Evolutionary conservation across 2,113 vertebrate genomes (phyloP), one percentile per base, ranked within the genome.

Genomic region (Leuciscus idus): DNA sequence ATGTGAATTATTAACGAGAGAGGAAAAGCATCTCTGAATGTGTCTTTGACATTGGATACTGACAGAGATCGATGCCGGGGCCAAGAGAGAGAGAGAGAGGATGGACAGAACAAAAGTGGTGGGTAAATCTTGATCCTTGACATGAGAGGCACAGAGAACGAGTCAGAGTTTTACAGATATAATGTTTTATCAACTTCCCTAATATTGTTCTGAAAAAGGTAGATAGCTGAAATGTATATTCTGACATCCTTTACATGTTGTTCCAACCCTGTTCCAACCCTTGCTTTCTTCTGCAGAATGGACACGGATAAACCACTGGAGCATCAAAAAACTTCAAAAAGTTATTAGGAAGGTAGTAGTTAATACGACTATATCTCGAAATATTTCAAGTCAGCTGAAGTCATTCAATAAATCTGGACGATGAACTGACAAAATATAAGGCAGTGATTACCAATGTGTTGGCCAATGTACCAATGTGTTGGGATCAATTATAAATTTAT

Each of bases 11-110:
- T 95, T 95, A 94, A 95, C 92, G 93, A 92, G 82, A 80, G 91
- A 91, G 90, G 92, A 94, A 93, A 92, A 94, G 94, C 93, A 93
- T 93, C 93, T 90, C 91, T 93, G 94, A 94, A 94, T 89, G 93
- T 94, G 92, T 94, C 92, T 95, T 94, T 94, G 95, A 95, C 94
- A 95, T 95, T 93, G 92, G 92, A 95, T 95, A 93, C 92, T 91
- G 93, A 91, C 91, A 93, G 92, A 94, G 92, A 95, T 95, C 94
- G 93, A 95, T 95, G 92, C 88, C 90, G 88, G 84, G 85, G 84
- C 88, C 64, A 64, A 46, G 75, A 73, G 88, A 89, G 61, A 85
- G 86, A 85, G 85, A 85, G 52, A 85, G 75, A 86, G 87, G 89
- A 72, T 79, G 66, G 84, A 84, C 86, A 81, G 82, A 86, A 66